phyloP scores from a whole-genome alignment of 2,113 vertebrate species.

The Nesogale talazaci region DNA sequence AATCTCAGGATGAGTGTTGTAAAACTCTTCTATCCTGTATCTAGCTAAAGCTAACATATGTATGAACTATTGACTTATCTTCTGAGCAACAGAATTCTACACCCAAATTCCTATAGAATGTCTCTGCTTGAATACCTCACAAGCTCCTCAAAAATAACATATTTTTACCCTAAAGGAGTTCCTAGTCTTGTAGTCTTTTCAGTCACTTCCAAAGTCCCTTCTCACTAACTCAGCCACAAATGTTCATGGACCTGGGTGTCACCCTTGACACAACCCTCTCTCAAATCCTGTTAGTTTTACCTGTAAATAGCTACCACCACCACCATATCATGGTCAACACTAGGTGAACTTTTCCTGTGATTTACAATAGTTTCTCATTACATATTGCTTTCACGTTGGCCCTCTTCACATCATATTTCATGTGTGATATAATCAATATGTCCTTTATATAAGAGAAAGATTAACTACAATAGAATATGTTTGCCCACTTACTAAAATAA shows the following conservation, averaged over 20 bases:
- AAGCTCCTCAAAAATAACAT: neutral
- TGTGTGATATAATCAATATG: no score
- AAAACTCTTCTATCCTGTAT: neutral
- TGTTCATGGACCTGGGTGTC: neutral
- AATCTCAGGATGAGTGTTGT: neutral
- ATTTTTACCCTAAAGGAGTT: neutral
- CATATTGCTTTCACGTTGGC: neutral
- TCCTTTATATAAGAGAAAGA: neutral
- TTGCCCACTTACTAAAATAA: neutral
- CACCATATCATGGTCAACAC: neutral
- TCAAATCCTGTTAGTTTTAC: neutral
- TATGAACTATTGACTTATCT: neutral
- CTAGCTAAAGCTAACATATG: no score
- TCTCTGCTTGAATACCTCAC: neutral
- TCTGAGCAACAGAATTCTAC: neutral
- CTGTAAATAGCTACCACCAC: neutral
- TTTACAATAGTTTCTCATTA: neutral
- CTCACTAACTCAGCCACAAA: neutral
- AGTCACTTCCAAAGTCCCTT: neutral
- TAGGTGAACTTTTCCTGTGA: accelerated
- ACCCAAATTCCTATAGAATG: neutral
- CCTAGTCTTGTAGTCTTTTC: neutral
- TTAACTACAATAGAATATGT: neutral
- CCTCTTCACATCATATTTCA: neutral
- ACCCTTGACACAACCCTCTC: neutral